Evolutionary conservation across 1,140 invertebrate species (phyloP).

Genomic region (Euwallacea fornicatus): DNA sequence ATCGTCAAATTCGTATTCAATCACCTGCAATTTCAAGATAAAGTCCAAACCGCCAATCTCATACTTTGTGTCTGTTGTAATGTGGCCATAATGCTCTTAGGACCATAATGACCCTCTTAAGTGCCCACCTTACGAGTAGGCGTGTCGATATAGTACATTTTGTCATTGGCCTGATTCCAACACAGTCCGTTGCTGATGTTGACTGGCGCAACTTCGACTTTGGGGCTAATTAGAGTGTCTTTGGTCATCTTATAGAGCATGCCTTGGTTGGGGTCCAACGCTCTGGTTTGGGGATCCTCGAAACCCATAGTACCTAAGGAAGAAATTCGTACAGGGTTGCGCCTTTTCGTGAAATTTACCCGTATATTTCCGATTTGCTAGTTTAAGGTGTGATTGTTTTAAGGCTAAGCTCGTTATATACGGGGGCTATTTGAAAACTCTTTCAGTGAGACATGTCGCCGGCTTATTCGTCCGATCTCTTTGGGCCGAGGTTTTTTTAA

Average conservation of each 20-base stretch:
- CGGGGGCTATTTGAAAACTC: too few relatives aligned
- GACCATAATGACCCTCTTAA: neutral
- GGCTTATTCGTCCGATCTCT: too few relatives aligned
- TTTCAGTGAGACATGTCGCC: too few relatives aligned
- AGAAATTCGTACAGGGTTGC: slow-evolving; percentile 34
- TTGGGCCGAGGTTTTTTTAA: too few relatives aligned
- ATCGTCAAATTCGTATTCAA: slow-evolving; percentile 75
- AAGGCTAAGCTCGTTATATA: too few relatives aligned
- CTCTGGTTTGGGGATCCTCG: slow-evolving; percentile 59
- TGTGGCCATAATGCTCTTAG: too few relatives aligned
- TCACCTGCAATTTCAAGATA: slow-evolving; percentile 37
- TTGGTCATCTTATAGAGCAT: slow-evolving; percentile 60
- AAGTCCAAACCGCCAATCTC: too few relatives aligned
- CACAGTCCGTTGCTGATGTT: slow-evolving; percentile 80
- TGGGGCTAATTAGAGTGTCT: slow-evolving; percentile 54
- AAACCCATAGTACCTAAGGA: slow-evolving; percentile 69
- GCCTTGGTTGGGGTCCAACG: slow-evolving; percentile 59
- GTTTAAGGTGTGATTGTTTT: too few relatives aligned
- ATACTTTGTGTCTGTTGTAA: neutral
- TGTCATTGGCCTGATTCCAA: slow-evolving; percentile 71
- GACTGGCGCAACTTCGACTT: slow-evolving; percentile 55
- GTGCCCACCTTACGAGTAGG: slow-evolving; percentile 61
- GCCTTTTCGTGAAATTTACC: neutral
- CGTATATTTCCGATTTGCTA: neutral
- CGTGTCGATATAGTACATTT: slow-evolving; percentile 79